Base-by-base conservation (phyloP, 2,113 vertebrate genomes). In the Myrmecophaga tridactyla region DNA sequence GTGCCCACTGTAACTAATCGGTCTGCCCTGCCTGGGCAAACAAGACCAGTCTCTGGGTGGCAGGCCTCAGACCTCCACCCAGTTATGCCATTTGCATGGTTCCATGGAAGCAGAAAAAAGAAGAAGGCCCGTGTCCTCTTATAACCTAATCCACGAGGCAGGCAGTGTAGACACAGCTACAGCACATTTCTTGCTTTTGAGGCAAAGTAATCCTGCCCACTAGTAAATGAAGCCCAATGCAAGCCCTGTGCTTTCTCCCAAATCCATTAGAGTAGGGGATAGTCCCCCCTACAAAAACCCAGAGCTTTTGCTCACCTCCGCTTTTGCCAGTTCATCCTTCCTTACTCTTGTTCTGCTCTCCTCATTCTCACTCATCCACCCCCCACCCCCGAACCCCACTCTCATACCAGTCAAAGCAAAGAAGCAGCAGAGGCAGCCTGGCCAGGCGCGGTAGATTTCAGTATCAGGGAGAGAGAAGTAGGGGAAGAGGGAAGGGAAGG, bases 281-380 rank as follows among this genome's bases (percentile, higher is more conserved):
- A n/a, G 10, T 20, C 34, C 56, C 36, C 53, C 27, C 29, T 13
- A 6, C 13, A 7, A 53, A 60, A 36, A 39, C 18, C 25, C 58
- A 27, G 12, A 12, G 27, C n/a, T 2, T 7, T 4, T 10, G 0
- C 23, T 80, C 48, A 11, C 5, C 2, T n/a, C n/a, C 20, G 39
- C 51, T 60, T 48, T 7, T 21, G 31, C 20, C 0, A 6, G 27
- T 14, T 48, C 31, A 15, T 46, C 23, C n/a, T 34, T 85, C 15
- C 29, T 81, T 14, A 14, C 20, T 76, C 46, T 21, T 13, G 13
- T 51, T 25, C 78, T 65, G 18, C n/a, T 78, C 20, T 78, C 29
- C 65, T 27, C 10, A 11, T 12, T 86, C 41, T 11, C 78, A 17
- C 3, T n/a, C 6, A 56, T 5, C 53, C 14, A 17, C 7, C 51